phyloP scores from a whole-genome alignment of 2,113 vertebrate species.

The Podilymbus podiceps region DNA sequence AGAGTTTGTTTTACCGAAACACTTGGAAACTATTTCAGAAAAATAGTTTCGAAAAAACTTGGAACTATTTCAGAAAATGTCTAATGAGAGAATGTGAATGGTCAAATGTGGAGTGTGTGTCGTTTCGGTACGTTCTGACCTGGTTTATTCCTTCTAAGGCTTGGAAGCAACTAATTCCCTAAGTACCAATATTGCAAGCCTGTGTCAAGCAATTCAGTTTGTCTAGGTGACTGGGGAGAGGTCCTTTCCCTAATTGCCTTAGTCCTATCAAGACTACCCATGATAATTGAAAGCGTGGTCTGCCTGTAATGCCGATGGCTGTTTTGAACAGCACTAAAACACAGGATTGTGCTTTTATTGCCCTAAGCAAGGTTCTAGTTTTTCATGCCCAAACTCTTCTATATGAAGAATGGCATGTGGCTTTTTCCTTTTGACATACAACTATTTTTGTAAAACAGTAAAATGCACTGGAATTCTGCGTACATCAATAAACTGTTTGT shows the following conservation, averaged over 20 bases:
- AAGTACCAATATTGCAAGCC: neutral
- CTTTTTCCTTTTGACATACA: neutral
- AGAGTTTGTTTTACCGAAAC: neutral
- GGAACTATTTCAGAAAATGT: neutral
- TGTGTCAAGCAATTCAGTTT: neutral
- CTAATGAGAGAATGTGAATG: neutral
- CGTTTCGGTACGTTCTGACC: neutral
- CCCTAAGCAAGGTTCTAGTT: neutral
- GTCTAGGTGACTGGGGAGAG: neutral
- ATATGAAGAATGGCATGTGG: neutral
- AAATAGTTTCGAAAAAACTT: no score
- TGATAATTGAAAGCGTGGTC: neutral
- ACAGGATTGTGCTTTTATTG: neutral
- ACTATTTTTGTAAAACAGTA: neutral
- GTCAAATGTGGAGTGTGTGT: neutral
- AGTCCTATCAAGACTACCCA: rapidly evolving
- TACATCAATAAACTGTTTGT: neutral
- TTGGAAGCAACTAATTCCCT: neutral
- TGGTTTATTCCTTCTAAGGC: neutral
- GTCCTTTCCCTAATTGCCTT: neutral
- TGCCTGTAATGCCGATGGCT: neutral
- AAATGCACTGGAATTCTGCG: neutral
- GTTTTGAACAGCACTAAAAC: neutral
- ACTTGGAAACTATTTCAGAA: neutral
- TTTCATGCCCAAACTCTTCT: neutral